These are phyloP conservation scores for Siniperca chuatsi DNA, from an alignment of 2,113 vertebrate species.

Conservation along the genomic window DNA sequence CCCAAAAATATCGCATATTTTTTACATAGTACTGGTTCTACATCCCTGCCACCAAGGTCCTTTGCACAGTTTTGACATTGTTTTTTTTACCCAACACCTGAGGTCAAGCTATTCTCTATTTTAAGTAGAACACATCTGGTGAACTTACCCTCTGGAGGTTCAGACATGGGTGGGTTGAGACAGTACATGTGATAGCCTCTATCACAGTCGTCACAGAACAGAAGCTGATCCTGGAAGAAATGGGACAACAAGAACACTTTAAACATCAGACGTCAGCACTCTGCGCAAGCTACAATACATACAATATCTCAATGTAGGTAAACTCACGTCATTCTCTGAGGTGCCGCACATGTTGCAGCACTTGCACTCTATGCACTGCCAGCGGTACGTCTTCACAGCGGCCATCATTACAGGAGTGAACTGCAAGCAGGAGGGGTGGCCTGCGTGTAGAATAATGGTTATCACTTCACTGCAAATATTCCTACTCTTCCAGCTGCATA, in stretches of 20 bases:
- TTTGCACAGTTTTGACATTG: background rate
- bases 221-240: slow-evolving; percentile 82
- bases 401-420: slow-evolving; percentile 98
- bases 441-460: slow-evolving; percentile 64
- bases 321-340: slow-evolving; percentile 94
- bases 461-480: background rate
- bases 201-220: slow-evolving; percentile 87
- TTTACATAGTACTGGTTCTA: background rate
- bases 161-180: slow-evolving; percentile 84
- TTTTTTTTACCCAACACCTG: background rate
- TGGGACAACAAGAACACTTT: background rate
- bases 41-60: background rate
- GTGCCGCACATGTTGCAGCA: slow-evolving; percentile 98
- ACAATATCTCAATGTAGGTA: background rate
- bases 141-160: slow-evolving; percentile 83
- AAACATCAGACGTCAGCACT: background rate
- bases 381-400: slow-evolving; percentile 96
- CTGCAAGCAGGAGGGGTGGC: slow-evolving; percentile 95
- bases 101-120: background rate
- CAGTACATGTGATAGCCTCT: slow-evolving; percentile 87
- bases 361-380: slow-evolving; percentile 99
- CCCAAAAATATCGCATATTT: background rate
- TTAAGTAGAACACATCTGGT: background rate
- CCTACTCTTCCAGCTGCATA: background rate
- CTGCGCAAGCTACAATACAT: background rate